Evolutionary conservation across 1,140 invertebrate genomes (phyloP).

Genomic region (Neodiprion lecontei): DNA sequence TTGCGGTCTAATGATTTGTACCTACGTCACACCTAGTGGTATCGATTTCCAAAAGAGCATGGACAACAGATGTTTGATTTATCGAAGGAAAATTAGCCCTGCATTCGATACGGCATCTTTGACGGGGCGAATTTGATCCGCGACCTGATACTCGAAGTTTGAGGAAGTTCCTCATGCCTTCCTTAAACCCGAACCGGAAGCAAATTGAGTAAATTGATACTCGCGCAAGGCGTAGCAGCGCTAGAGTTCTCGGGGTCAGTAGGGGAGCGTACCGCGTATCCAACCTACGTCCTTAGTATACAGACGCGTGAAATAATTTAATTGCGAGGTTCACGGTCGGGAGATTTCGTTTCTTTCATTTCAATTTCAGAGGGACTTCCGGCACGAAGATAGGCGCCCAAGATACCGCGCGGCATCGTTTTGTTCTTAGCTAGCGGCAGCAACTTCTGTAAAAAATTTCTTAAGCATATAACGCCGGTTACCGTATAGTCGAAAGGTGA

Average conservation of each 20-base stretch:
- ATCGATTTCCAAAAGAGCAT: too few relatives aligned
- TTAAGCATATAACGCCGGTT: neutral
- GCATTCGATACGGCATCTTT: too few relatives aligned
- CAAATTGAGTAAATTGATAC: slow-evolving; percentile 1
- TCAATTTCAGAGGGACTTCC: slow-evolving; percentile 2
- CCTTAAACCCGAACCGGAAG: neutral
- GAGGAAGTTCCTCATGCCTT: neutral
- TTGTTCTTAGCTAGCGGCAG: neutral
- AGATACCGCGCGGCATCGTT: slow-evolving; percentile 3
- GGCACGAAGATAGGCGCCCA: neutral
- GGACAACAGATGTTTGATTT: too few relatives aligned
- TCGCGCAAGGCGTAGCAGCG: neutral
- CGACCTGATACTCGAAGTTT: neutral
- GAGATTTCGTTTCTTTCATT: slow-evolving; percentile 3
- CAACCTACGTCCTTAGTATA: neutral
- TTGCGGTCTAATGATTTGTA: too few relatives aligned
- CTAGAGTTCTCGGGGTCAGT: neutral
- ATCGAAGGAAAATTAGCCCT: too few relatives aligned
- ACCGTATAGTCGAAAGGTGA: neutral
- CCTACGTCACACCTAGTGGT: too few relatives aligned
- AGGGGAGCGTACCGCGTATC: neutral
- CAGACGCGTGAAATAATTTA: slow-evolving; percentile 2
- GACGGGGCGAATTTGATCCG: neutral
- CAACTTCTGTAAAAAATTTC: neutral
- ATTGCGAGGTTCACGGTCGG: neutral